Percentiles rank a stretch among this genome's conserved stretches.
Evolutionary conservation across 2,113 vertebrate species (phyloP).

Genomic region (Sardina pilchardus): DNA sequence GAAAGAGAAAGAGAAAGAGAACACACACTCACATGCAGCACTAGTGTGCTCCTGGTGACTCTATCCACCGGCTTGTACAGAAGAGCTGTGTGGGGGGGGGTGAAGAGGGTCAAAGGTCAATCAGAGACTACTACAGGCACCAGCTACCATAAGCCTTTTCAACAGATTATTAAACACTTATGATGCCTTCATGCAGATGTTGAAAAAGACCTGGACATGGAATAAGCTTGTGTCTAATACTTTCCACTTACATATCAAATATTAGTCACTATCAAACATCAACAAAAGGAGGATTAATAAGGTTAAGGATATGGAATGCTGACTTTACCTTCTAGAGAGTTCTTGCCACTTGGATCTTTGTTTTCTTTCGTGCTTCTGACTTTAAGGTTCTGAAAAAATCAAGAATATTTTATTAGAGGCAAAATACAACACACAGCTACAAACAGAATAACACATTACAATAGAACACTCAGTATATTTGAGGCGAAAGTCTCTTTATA

Average conservation of each 20-base stretch:
- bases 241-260: too few relatives aligned
- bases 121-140: too few relatives aligned
- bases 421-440: neutral
- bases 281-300: too few relatives aligned
- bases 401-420: neutral
- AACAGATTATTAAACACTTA: too few relatives aligned
- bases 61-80: conserved; percentile 96
- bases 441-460: neutral
- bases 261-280: too few relatives aligned
- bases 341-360: conserved; percentile 88
- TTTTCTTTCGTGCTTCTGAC: conserved; percentile 89
- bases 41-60: conserved; percentile 86
- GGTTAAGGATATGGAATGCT: too few relatives aligned
- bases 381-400: conserved; percentile 85
- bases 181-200: too few relatives aligned
- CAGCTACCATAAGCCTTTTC: too few relatives aligned
- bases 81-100: conserved; percentile 67
- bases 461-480: too few relatives aligned
- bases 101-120: neutral
- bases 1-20: neutral
- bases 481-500: conserved; percentile 55
- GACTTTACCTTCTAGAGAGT: conserved; percentile 90
- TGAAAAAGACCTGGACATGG: too few relatives aligned
- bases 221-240: too few relatives aligned
- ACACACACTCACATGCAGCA: conserved; percentile 81